Evolutionary conservation across 2,888 invertebrate species (phyloP).

Genomic region (Pheosia gnoma): DNA sequence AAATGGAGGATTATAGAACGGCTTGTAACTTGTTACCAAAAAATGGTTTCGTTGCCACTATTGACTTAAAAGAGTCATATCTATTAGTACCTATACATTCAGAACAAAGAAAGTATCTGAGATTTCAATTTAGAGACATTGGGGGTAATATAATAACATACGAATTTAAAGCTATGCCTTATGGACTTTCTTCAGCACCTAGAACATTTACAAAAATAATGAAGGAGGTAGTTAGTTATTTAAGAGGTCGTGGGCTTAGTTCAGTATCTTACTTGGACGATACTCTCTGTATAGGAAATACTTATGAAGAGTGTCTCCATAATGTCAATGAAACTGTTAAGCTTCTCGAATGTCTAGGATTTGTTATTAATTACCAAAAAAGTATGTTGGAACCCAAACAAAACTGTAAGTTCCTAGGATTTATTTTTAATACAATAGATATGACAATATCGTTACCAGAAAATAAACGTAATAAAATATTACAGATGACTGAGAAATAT

Average conservation of each 20-base stretch:
- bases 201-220: neutral
- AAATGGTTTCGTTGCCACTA: neutral
- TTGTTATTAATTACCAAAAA: constrained; percentile 1
- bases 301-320: neutral
- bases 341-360: neutral
- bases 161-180: neutral
- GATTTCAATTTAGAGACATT: neutral
- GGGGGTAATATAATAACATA: neutral
- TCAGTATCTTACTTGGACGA: constrained; percentile 1
- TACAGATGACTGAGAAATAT: neutral
- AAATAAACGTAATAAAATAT: neutral
- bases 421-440: neutral
- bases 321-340: neutral
- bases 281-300: neutral
- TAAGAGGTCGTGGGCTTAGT: neutral
- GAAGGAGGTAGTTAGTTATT: neutral
- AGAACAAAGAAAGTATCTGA: neutral
- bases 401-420: neutral
- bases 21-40: constrained; percentile 1
- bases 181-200: neutral
- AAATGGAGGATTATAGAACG: constrained; percentile 17
- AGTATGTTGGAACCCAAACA: neutral
- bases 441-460: neutral
- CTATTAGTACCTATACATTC: neutral
- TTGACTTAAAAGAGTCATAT: neutral